Percentiles rank a stretch among this genome's conserved stretches.
Evolutionary conservation across 2,113 vertebrate species (phyloP).

Genomic region (Crotalus helleri): DNA sequence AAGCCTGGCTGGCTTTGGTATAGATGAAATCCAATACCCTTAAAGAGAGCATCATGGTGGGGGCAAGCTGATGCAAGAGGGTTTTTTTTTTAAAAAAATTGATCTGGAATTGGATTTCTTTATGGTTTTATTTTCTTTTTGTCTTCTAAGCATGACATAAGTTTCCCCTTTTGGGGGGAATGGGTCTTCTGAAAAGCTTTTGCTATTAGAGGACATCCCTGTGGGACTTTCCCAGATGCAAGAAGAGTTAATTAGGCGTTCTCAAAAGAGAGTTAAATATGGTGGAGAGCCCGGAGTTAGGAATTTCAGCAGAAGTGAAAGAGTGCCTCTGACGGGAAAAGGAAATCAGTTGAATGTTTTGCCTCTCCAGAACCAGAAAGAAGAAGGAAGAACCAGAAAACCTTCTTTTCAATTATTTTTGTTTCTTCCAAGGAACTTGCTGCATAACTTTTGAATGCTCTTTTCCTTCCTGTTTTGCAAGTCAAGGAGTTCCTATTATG

Average conservation of each 20-base stretch:
- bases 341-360: background rate
- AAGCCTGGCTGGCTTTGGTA: background rate
- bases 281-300: background rate
- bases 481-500: constrained; percentile 15
- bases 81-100: background rate
- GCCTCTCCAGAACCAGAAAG: background rate
- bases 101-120: background rate
- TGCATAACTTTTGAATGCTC: background rate
- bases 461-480: constrained; percentile 21
- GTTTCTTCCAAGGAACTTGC: background rate
- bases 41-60: background rate
- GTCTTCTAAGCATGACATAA: background rate
- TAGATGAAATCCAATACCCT: background rate
- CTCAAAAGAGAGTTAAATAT: background rate
- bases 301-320: background rate
- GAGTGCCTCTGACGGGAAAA: background rate
- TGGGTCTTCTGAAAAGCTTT: background rate
- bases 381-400: background rate
- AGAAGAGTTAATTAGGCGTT: background rate
- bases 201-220: background rate
- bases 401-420: background rate
- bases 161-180: background rate
- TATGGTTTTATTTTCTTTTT: background rate
- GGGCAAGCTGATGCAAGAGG: background rate
- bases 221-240: background rate